Evolutionary conservation across 2,113 vertebrate genomes (phyloP), one percentile per base, ranked within the genome.

Genomic region (Sapajus apella): DNA sequence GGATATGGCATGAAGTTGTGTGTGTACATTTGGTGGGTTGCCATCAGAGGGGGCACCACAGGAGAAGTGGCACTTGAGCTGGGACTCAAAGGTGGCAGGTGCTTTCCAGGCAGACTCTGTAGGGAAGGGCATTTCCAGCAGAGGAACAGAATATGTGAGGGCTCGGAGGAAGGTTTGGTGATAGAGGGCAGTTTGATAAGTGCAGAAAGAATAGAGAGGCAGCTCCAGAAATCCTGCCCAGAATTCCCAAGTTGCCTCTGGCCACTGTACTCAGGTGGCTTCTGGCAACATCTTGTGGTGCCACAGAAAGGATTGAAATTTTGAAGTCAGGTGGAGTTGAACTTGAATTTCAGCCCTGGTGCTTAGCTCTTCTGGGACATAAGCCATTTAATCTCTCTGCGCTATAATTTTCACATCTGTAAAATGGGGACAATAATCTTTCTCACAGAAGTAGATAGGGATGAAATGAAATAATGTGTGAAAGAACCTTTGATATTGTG

Each of bases 361-460:
- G 32, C 55, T 85, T 70, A 64, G 10, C 37, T 94, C 50, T 47
- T 77, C 45, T 58, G 32, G n/a, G 73, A 93, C 8, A 12, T 17
- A 73, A 89, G 21, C 6, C 11, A 56, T 45, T 64, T 47, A 21
- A 58, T 81, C 7, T 93, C 25, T 91, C 64, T 64, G 43, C 81
- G 30, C 35, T 55, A 20, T 73, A 32, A 58, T 96, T 77, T 95
- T 43, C 64, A 91, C 43, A 82, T 73, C 76, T 82, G 76, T 90
- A 72, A 95, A 97, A 88, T 90, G 40, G 64, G 27, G 18, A 52
- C 55, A 89, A 72, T 85, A 85, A 20, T 72, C 86, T 81, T 66
- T 47, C 64, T 95, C 25, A 37, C 1, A 56, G 27, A 91, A 61
- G 32, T 47, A 68, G 64, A 9, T 16, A 45, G 86, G 68, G 45